A percentile compares a stretch with the other conserved stretches of the same genome.
phyloP scores from a whole-genome alignment of 2,113 vertebrate genomes.

The Leiothrix lutea region DNA sequence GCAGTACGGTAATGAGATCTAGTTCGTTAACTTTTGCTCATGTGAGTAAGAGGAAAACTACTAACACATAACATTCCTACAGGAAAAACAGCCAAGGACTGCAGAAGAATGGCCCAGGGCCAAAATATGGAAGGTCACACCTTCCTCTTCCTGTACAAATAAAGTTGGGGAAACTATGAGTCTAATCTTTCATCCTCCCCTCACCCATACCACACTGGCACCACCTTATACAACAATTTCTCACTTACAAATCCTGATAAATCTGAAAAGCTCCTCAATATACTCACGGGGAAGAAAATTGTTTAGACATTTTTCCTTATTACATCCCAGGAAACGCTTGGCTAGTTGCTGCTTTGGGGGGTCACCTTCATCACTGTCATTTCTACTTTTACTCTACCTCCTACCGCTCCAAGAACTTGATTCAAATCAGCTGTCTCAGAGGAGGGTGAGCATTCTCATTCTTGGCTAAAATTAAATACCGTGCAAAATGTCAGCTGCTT shows the following conservation, averaged over 20 bases:
- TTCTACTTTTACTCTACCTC: neutral
- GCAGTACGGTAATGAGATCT: neutral
- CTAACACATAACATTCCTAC: neutral
- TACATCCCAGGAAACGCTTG: neutral
- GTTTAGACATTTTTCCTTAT: neutral
- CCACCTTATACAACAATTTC: neutral
- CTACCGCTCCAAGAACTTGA: neutral
- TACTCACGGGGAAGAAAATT: accelerated
- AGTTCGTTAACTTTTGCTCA: neutral
- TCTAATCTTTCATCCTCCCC: neutral
- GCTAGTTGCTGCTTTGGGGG: neutral
- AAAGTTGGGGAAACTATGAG: neutral
- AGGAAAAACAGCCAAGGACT: neutral
- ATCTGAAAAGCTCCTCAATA: neutral
- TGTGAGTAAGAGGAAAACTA: neutral
- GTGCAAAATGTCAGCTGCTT: neutral
- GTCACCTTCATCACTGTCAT: neutral
- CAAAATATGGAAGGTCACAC: neutral
- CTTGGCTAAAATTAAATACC: neutral
- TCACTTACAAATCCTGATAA: neutral
- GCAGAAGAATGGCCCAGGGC: neutral
- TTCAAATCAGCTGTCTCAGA: neutral
- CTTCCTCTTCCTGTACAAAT: conserved; percentile 32
- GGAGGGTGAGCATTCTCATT: neutral
- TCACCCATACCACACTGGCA: neutral